Percentiles rank a stretch among this genome's conserved stretches.
Conservation (phyloP, 2,888 invertebrate species). For the Heteromyza rotundicornis region DNA sequence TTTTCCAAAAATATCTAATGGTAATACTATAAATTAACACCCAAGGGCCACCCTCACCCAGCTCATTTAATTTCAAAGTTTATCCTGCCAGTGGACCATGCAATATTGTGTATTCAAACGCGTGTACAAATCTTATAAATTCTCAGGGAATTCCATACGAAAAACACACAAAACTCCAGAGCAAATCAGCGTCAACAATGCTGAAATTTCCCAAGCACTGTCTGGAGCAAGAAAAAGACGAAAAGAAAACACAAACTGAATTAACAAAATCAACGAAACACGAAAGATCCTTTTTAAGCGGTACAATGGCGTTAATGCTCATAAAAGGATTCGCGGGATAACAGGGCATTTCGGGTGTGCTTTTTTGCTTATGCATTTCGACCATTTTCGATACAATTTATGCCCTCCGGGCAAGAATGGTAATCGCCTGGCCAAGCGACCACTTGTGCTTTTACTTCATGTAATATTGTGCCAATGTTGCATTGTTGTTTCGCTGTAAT, state of each 20-base stretch:
- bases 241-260: too few relatives aligned
- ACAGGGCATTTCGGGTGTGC: neutral
- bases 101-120: slow-evolving; percentile 9
- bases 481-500: neutral
- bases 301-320: slow-evolving; percentile 6
- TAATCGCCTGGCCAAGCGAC: slow-evolving; percentile 4
- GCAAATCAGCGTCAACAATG: neutral
- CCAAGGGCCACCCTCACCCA: neutral
- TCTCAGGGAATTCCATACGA: neutral
- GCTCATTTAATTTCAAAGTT: neutral
- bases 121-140: neutral
- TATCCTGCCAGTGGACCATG: slow-evolving; percentile 9
- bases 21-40: slow-evolving; percentile 13
- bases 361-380: too few relatives aligned
- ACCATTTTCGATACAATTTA: slow-evolving; percentile 32
- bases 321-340: slow-evolving; percentile 9
- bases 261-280: neutral
- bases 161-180: neutral
- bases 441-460: neutral
- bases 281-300: slow-evolving; percentile 2
- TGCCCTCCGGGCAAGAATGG: slow-evolving; percentile 25
- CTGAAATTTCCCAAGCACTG: neutral
- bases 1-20: neutral
- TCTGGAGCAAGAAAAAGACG: too few relatives aligned
- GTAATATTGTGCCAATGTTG: neutral